Percentiles rank a stretch among this genome's conserved stretches.
phyloP scores from a whole-genome alignment of 2,888 invertebrate genomes.

The Hipparchia semele region DNA sequence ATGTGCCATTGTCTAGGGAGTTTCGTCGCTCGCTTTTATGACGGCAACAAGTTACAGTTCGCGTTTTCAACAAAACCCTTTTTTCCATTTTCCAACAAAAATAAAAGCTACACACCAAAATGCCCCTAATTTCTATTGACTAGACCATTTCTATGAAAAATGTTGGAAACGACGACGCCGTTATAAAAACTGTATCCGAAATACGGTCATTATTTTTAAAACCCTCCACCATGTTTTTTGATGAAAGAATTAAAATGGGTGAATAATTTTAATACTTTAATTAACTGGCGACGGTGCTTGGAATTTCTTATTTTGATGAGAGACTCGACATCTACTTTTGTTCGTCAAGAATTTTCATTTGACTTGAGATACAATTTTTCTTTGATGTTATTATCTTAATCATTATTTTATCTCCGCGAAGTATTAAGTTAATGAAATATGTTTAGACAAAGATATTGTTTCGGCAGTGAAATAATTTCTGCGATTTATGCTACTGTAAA shows the following conservation, averaged over 20 bases:
- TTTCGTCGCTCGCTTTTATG: slow-evolving; percentile 62
- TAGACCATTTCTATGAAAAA: slow-evolving; percentile 44
- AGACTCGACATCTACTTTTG: slow-evolving; percentile 54
- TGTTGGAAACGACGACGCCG: slow-evolving; percentile 42
- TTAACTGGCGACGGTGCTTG: slow-evolving; percentile 62
- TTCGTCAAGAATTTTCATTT: slow-evolving; percentile 55
- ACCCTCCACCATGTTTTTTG: slow-evolving; percentile 53
- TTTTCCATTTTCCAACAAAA: slow-evolving; percentile 42
- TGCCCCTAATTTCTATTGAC: slow-evolving; percentile 46
- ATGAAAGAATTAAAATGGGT: slow-evolving; percentile 58
- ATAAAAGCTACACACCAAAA: slow-evolving; percentile 43
- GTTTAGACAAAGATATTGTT: slow-evolving; percentile 7
- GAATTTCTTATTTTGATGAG: slow-evolving; percentile 65
- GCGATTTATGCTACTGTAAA: slow-evolving; percentile 1
- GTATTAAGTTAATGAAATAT: slow-evolving; percentile 29
- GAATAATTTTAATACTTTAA: slow-evolving; percentile 68
- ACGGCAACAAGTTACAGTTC: slow-evolving; percentile 60
- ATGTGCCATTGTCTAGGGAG: slow-evolving; percentile 66
- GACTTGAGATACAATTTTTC: slow-evolving; percentile 39
- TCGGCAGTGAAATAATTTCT: slow-evolving; percentile 6
- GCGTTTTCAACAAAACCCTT: slow-evolving; percentile 45
- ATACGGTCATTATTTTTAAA: slow-evolving; percentile 50
- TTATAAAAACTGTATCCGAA: slow-evolving; percentile 39
- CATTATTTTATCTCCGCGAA: slow-evolving; percentile 28
- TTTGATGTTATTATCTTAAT: slow-evolving; percentile 40